phyloP scores from a whole-genome alignment of 1,140 invertebrate species.

The Trachymyrmex septentrionalis region DNA sequence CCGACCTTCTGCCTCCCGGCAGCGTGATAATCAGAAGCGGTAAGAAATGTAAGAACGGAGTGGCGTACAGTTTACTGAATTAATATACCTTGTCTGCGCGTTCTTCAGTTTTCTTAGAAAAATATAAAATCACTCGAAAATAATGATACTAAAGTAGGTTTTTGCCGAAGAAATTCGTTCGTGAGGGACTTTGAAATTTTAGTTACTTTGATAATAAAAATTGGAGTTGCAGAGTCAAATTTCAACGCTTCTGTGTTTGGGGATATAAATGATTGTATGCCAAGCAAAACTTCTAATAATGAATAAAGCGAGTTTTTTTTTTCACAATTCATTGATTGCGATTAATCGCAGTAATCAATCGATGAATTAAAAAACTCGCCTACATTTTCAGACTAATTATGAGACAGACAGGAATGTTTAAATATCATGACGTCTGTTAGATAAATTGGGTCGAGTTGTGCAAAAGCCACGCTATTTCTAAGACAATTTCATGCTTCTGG shows the following conservation, averaged over 20 bases:
- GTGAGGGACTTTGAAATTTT: not conserved
- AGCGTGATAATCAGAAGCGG: slow-evolving; percentile 58
- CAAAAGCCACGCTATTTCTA: slow-evolving; percentile 18
- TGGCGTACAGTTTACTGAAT: slow-evolving; percentile 26
- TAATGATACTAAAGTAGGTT: not conserved
- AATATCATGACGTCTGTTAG: not conserved
- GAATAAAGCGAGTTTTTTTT: too few relatives aligned
- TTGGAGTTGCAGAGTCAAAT: not conserved
- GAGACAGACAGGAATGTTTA: not conserved
- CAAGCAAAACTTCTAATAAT: not conserved
- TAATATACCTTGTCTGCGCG: slow-evolving; percentile 9
- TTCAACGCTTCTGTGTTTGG: not conserved
- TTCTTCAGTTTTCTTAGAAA: slow-evolving; percentile 1
- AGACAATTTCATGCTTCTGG: slow-evolving; percentile 46
- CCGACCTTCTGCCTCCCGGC: slow-evolving; percentile 39
- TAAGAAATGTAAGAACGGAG: slow-evolving; percentile 16
- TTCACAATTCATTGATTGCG: too few relatives aligned
- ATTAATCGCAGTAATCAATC: too few relatives aligned
- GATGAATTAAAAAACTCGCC: too few relatives aligned
- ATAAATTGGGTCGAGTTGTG: slow-evolving; percentile 30
- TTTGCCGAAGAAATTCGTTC: not conserved
- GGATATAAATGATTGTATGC: not conserved
- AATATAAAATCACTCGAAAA: not conserved
- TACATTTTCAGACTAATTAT: too few relatives aligned
- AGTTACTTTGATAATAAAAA: not conserved